A percentile compares a stretch with the other conserved stretches of the same genome.
Conservation (phyloP, 1,140 invertebrate species). For the Drosophila cardini region DNA sequence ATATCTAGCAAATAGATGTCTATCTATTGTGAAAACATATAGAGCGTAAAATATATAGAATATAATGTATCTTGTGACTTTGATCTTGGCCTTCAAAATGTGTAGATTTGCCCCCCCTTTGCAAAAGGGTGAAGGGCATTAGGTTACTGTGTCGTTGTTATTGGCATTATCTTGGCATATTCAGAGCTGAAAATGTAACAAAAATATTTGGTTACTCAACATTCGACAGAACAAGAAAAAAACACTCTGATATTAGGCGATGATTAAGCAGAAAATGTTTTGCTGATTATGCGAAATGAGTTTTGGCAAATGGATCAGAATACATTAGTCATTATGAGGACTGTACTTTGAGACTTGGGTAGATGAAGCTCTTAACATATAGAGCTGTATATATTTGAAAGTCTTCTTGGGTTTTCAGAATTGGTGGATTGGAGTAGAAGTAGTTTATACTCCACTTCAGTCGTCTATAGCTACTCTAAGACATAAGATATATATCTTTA, state of each 20-base stretch:
- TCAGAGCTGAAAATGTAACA: background rate
- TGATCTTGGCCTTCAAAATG: slow-evolving; percentile 77
- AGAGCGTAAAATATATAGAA: slow-evolving; percentile 32
- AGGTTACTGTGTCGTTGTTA: background rate
- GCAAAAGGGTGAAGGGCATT: background rate
- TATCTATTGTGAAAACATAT: slow-evolving; percentile 32
- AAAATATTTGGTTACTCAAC: slow-evolving; percentile 12
- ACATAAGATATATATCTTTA: too few species aligned
- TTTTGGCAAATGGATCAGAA: background rate
- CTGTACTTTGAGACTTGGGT: too few species aligned
- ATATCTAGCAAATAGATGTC: slow-evolving; percentile 23
- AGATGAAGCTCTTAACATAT: too few species aligned
- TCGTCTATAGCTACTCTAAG: too few species aligned
- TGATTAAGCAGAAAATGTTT: slow-evolving; percentile 23
- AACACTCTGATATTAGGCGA: background rate
- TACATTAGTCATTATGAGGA: background rate
- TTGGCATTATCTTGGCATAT: background rate
- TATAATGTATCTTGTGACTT: slow-evolving; percentile 65
- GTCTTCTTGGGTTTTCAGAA: too few species aligned
- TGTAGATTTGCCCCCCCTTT: background rate
- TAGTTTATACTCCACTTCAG: too few species aligned
- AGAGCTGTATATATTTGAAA: too few species aligned
- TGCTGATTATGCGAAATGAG: slow-evolving; percentile 4
- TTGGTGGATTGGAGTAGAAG: too few species aligned
- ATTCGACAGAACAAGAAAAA: background rate